Base-by-base conservation (phyloP, 1,140 invertebrate genomes). In the Holcopasites calliopsidis region DNA sequence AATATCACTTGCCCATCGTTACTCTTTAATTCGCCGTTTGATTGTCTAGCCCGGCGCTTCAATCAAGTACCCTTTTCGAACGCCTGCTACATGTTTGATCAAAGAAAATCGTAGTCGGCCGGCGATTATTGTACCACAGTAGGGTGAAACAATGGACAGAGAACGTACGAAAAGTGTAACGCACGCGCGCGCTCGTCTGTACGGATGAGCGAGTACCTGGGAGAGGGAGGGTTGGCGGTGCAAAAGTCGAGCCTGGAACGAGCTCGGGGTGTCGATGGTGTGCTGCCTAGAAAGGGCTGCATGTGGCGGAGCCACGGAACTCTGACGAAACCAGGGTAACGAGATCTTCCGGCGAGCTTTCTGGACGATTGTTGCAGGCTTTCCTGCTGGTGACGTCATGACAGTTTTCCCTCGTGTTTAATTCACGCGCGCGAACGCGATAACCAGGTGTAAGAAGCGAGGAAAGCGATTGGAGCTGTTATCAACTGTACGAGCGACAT, bases 181-280 rank as follows among this genome's bases (percentile, higher is more conserved):
- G 42, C n/a, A n/a, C 4, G 35, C 60, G 60, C 13, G 31, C 18
- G 33, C 44, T 18, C 11, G 18, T 35, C 18, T 57, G 26, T 69
- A 42, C 47, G 79, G 78, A 66, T 78, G 78, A 40, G 47, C 61
- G 66, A 84, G 73, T 92, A 92, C 92, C 93, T 93, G 93, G 83
- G 92, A 90, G 72, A 93, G 91, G 88, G 93, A 93, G 77, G 93
- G 91, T 88, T 94, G 93, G 82, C 92, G 92, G 82, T 92, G 91
- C 64, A 95, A 92, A 69, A 95, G 92, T 80, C 94, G 91, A 70
- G 94, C 94, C 84, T 95, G 95, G 92, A 96, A 96, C 49, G 95
- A 96, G 86, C 95, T 93, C 80, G 96, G 96, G 74, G 96, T 96
- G 92, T 97, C 96, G 92, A 97, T 97, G 90, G 96, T 97, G 87